Percentiles rank a stretch among this genome's conserved stretches.
These are phyloP conservation scores for Dreissena rostriformis DNA, from an alignment of 1,140 invertebrate species.

Conservation along the genomic window DNA sequence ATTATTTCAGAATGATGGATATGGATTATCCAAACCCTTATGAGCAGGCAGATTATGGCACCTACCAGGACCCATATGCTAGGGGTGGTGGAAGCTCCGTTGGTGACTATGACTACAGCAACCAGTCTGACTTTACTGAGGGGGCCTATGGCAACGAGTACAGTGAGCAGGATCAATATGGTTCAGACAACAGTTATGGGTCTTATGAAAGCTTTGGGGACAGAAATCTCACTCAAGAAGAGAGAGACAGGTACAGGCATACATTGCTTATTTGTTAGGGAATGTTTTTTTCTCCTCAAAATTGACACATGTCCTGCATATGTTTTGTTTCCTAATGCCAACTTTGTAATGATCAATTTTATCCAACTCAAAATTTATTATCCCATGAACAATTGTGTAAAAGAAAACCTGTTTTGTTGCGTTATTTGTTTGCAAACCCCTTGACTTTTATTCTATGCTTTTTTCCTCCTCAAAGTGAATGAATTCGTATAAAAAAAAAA, in stretches of 20 bases:
- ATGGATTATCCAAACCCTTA: conserved; percentile 52
- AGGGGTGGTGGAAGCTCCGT: background rate
- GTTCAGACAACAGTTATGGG: conserved; percentile 21
- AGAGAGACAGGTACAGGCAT: conserved; percentile 35
- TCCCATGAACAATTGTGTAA: too few species aligned
- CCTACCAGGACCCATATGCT: conserved; percentile 28
- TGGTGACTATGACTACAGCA: background rate
- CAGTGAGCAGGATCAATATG: conserved; percentile 3
- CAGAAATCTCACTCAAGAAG: conserved; percentile 42
- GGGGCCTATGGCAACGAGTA: background rate
- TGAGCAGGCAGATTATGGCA: conserved; percentile 23
- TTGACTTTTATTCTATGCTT: too few species aligned
- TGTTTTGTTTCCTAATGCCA: too few species aligned
- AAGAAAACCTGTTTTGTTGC: too few species aligned
- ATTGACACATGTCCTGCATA: too few species aligned
- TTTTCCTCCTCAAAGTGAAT: too few species aligned
- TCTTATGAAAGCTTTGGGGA: conserved; percentile 3
- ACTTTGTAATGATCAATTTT: too few species aligned
- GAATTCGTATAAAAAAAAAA: too few species aligned
- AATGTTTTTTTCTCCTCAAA: too few species aligned
- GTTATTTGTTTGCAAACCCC: too few species aligned
- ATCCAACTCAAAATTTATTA: too few species aligned
- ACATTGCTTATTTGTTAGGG: background rate
- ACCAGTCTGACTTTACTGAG: conserved; percentile 1
- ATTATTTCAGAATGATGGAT: background rate